A percentile compares a stretch with the other conserved stretches of the same genome.
These are phyloP conservation scores for Sebastes cheni DNA, from an alignment of 2,797 vertebrate genomes.

Conservation along the genomic window DNA sequence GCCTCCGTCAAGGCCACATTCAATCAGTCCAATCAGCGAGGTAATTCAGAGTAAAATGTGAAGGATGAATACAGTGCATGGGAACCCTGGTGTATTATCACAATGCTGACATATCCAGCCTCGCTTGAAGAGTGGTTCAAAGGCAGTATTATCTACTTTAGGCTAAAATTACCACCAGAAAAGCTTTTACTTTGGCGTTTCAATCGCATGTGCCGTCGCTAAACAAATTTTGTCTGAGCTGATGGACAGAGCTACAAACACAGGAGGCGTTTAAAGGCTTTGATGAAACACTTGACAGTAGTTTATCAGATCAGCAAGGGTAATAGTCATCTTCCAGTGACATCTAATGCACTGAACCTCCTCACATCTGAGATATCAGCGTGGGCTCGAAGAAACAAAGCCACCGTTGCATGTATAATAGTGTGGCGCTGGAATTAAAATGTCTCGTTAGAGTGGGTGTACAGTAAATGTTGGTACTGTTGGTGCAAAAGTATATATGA, in stretches of 20 bases:
- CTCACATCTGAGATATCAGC: constrained; percentile 33
- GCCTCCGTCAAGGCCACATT: constrained; percentile 44
- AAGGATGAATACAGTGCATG: constrained; percentile 64
- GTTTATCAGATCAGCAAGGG: constrained; percentile 23
- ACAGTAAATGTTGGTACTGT: not conserved
- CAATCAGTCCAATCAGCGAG: constrained; percentile 68
- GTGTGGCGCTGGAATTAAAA: not conserved
- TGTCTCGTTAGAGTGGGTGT: not conserved
- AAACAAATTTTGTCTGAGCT: not conserved
- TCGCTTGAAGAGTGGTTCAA: constrained; percentile 10
- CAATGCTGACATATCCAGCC: constrained; percentile 29
- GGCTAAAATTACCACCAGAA: not conserved
- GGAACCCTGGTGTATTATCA: constrained; percentile 59
- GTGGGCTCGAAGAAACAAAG: constrained; percentile 26
- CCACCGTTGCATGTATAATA: constrained; percentile 18
- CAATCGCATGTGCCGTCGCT: not conserved
- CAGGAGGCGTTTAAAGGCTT: not conserved
- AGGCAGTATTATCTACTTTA: not conserved
- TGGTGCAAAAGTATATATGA: not conserved
- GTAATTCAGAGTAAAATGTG: constrained; percentile 70
- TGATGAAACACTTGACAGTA: not conserved
- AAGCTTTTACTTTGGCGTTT: not conserved
- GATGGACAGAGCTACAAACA: not conserved
- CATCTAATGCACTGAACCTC: constrained; percentile 30
- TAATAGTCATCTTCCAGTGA: constrained; percentile 59